Evolutionary conservation across 2,797 vertebrate genomes (phyloP), one percentile per base, ranked within the genome.

Genomic region (Liasis olivaceus): DNA sequence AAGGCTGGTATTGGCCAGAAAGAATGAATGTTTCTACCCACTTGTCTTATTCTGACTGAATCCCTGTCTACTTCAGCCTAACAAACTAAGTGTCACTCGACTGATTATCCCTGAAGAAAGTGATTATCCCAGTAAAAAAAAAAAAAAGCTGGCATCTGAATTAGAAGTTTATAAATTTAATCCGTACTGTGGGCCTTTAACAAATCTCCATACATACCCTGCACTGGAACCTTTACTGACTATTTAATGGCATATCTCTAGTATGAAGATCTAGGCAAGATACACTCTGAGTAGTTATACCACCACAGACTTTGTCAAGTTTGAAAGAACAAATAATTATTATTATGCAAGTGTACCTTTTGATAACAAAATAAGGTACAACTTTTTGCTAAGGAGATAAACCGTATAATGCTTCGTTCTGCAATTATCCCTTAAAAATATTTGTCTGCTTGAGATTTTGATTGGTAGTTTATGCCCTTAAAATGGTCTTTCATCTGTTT

Each of bases 391-490:
- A 92, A 58, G 93, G 13, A n/a, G 89, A 56, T 58, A 62, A 88
- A 58, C 28, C 51, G 42, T 84, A 84, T 87, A 91, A 88, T 84
- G 7, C 59, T 86, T 56, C 81, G 62, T 62, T 95, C 89, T 11
- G 31, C 91, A 89, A 26, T 86, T 31, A 95, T 90, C 89, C 92
- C 72, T 91, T 91, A 90, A 86, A 88, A 87, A 92, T 87, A 89
- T 84, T 88, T 0, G 6, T 85, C 26, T n/a, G 62, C 47, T 47
- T 51, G 92, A 17, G 93, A 91, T 0, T 58, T 88, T 93, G 85
- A 92, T 31, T 93, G 93, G 84, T 91, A 94, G 93, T 89, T 95
- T 95, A 85, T 93, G 91, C 85, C 58, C 69, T 95, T 95, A 92
- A 93, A 93, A 94, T 92, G 93, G 13, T 22, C 89, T 47, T 91